Percentiles rank a stretch among this genome's conserved stretches.
Conservation (phyloP, 2,888 invertebrate species). For the Amaurobius ferox region DNA sequence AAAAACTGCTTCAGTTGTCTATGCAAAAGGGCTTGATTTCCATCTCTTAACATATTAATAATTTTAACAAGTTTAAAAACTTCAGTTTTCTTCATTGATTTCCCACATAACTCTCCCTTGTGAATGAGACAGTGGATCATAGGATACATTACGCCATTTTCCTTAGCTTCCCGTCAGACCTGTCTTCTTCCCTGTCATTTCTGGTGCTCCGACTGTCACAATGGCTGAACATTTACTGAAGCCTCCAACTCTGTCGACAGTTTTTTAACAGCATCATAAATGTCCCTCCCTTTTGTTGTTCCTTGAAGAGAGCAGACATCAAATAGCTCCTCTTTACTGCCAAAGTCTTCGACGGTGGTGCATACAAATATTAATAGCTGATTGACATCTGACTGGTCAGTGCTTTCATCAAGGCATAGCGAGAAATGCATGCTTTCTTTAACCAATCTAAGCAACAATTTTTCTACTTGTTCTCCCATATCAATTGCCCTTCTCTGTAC, state of each 20-base stretch:
- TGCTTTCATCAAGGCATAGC: conserved; percentile 18
- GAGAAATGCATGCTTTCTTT: conserved; percentile 21
- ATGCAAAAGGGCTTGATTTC: neutral
- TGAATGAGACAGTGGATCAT: neutral
- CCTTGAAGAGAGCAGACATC: neutral
- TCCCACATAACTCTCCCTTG: neutral
- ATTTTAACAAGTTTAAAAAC: too few species aligned
- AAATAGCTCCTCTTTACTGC: conserved; percentile 10
- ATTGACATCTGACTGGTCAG: conserved; percentile 28
- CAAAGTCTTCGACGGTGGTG: conserved; percentile 13
- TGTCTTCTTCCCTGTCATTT: too few species aligned
- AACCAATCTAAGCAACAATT: conserved; percentile 8
- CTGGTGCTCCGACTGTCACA: too few species aligned
- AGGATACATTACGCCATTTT: neutral
- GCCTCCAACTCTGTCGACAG: too few species aligned
- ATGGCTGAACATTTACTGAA: too few species aligned
- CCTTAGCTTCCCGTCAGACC: neutral
- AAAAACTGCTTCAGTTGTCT: neutral
- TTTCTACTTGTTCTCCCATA: conserved; percentile 33
- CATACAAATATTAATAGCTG: conserved; percentile 26
- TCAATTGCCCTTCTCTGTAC: conserved; percentile 9
- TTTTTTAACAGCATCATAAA: too few species aligned
- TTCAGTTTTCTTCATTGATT: neutral
- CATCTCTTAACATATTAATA: too few species aligned
- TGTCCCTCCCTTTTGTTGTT: too few species aligned